A percentile compares a stretch with the other conserved stretches of the same genome.
Conservation (phyloP, 92 coral and sea anemone genomes). For the Porites lobata region DNA sequence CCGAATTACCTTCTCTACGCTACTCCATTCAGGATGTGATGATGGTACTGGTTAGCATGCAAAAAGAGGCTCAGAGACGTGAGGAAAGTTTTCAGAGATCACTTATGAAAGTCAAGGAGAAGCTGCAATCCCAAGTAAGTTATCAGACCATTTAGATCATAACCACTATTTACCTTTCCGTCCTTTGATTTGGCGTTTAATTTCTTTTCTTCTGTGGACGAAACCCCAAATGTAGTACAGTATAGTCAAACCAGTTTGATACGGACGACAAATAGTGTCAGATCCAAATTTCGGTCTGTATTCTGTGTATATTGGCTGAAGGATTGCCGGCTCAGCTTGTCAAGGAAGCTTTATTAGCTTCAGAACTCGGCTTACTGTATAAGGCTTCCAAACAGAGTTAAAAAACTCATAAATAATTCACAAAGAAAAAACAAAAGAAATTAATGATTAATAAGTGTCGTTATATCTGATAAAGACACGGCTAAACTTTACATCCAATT, state of each 20-base stretch:
- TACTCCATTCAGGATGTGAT: constrained; percentile 36
- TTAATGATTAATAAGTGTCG: too few species aligned
- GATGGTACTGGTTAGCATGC: constrained; percentile 57
- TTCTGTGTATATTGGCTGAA: too few species aligned
- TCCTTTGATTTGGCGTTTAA: neutral
- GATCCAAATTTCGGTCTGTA: too few species aligned
- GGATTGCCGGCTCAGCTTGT: too few species aligned
- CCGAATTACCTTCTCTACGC: constrained; percentile 11
- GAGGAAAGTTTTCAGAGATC: constrained; percentile 52
- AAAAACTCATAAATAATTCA: too few species aligned
- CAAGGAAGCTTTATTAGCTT: too few species aligned
- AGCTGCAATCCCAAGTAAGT: constrained; percentile 38
- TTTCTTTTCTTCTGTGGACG: neutral
- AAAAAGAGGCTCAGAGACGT: constrained; percentile 64
- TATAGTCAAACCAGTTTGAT: neutral
- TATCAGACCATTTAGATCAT: neutral
- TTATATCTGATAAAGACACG: too few species aligned
- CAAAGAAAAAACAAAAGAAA: too few species aligned
- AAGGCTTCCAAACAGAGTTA: too few species aligned
- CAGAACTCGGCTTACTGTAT: too few species aligned
- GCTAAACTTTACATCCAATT: too few species aligned
- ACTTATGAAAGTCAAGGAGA: constrained; percentile 26
- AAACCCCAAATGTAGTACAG: neutral
- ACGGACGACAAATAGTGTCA: too few species aligned
- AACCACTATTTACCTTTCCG: neutral